Evolutionary conservation across 2,113 vertebrate genomes (phyloP), one percentile per base, ranked within the genome.

Genomic region (Pleuronectes platessa): DNA sequence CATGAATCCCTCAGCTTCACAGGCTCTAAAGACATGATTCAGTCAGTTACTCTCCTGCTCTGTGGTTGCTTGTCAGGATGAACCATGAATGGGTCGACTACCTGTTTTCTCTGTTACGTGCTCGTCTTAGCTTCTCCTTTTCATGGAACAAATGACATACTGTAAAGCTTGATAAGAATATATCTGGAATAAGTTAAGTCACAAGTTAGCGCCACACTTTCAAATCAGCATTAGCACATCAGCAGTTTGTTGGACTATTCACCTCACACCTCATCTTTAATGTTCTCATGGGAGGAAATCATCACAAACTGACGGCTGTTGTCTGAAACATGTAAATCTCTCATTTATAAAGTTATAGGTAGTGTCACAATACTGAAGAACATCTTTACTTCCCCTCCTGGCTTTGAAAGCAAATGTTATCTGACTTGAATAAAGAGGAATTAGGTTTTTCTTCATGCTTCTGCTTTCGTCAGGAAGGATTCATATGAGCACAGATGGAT

Each of bases 31-130:
- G 17, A 54, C 21, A 51, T 5, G 58, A 35, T 67, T 23, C 40
- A 27, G 47, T 71, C 79, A 72, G 10, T 65, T 47, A 4, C 5
- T 27, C 47, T 82, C 69, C 63, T 66, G 45, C 37, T 53, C 4
- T 35, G 27, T 53, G 40, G n/a, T 23, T 8, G 11, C 5, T 0
- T 27, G 27, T 27, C 27, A 20, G 14, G 20, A 12, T 15, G 17
- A 10, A 31, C 31, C 54, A 23, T 68, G 5, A 62, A 60, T 12
- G 13, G 49, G 1, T 68, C 54, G 37, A 12, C 23, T 24, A 14
- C 40, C 21, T 8, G 7, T 47, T 83, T 65, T 47, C 61, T 55
- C 56, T 17, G 0, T 51, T 12, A 17, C 18, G 14, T 5, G 2
- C n/a, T 76, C 59, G 14, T 5, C 61, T 23, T 40, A 26, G 14